Evolutionary conservation across 1,140 invertebrate genomes (phyloP).

Genomic region (Mercenaria mercenaria): DNA sequence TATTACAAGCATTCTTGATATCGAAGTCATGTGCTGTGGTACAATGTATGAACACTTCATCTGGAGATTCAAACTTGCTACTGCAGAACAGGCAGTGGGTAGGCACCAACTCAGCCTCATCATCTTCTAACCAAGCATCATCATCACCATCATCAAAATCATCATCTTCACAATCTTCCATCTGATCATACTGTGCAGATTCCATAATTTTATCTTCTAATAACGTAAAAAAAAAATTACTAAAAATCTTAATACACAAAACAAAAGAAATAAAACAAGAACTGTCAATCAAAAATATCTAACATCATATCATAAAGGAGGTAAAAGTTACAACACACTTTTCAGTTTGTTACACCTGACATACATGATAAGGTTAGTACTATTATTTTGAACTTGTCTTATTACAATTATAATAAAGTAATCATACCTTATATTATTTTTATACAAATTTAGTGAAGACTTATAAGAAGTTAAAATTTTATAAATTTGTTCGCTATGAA

Average conservation of each 20-base stretch:
- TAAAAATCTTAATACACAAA: background rate
- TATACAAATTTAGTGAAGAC: too few relatives aligned
- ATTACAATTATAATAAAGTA: too few relatives aligned
- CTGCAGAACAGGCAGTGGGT: conserved; percentile 88
- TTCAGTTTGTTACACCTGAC: too few relatives aligned
- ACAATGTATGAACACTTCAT: conserved; percentile 87
- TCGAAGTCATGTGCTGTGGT: conserved; percentile 90
- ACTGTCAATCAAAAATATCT: too few relatives aligned
- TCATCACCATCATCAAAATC: conserved; percentile 84
- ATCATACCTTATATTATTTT: too few relatives aligned
- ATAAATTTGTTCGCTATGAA: too few relatives aligned
- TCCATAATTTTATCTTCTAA: conserved; percentile 24
- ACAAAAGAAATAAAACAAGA: background rate
- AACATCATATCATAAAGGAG: too few relatives aligned
- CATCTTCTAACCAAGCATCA: conserved; percentile 86
- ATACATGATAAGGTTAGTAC: too few relatives aligned
- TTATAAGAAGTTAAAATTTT: too few relatives aligned
- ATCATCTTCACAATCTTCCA: conserved; percentile 63
- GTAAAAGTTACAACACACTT: too few relatives aligned
- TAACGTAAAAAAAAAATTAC: background rate
- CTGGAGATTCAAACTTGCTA: conserved; percentile 83
- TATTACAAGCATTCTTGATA: conserved; percentile 89
- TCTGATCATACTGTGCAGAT: background rate
- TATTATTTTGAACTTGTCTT: too few relatives aligned
- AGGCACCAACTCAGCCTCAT: conserved; percentile 81